Evolutionary conservation across 2,113 vertebrate genomes (phyloP).

Genomic region (Halichoeres trimaculatus): DNA sequence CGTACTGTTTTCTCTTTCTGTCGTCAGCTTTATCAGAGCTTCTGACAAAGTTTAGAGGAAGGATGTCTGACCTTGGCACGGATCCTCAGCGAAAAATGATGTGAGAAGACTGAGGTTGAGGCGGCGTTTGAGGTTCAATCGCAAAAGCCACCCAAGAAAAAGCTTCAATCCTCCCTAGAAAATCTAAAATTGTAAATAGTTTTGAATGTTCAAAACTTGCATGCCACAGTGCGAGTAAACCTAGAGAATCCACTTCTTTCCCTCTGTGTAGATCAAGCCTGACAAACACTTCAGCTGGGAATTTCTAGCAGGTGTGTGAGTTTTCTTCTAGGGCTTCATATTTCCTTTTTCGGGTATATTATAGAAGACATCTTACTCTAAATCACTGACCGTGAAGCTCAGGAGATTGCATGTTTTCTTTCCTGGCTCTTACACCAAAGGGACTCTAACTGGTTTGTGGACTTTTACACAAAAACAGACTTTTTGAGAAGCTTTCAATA

Average conservation of each 20-base stretch:
- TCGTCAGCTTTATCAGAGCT: slow-evolving; percentile 14
- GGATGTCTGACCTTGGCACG: slow-evolving; percentile 1
- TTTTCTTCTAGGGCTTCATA: neutral
- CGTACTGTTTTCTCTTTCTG: slow-evolving; percentile 7
- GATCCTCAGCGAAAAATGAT: neutral
- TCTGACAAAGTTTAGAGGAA: neutral
- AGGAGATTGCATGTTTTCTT: neutral
- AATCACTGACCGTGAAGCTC: neutral
- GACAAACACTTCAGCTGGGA: slow-evolving; percentile 52
- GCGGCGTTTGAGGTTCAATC: neutral
- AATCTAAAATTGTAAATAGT: neutral
- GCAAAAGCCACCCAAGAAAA: neutral
- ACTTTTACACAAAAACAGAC: neutral
- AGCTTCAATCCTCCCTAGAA: neutral
- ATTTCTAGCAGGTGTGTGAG: slow-evolving; percentile 54
- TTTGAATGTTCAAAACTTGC: neutral
- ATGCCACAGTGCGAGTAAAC: neutral
- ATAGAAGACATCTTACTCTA: neutral
- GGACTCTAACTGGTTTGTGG: neutral
- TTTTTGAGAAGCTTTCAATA: neutral
- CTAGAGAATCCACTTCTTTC: slow-evolving; percentile 1
- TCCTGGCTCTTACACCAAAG: neutral
- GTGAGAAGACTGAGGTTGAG: neutral
- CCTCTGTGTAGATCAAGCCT: neutral
- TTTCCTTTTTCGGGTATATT: neutral